Evolutionary conservation across 2,888 invertebrate species (phyloP), one percentile per base, ranked within the genome.

Genomic region (Anagyrus pseudococci): DNA sequence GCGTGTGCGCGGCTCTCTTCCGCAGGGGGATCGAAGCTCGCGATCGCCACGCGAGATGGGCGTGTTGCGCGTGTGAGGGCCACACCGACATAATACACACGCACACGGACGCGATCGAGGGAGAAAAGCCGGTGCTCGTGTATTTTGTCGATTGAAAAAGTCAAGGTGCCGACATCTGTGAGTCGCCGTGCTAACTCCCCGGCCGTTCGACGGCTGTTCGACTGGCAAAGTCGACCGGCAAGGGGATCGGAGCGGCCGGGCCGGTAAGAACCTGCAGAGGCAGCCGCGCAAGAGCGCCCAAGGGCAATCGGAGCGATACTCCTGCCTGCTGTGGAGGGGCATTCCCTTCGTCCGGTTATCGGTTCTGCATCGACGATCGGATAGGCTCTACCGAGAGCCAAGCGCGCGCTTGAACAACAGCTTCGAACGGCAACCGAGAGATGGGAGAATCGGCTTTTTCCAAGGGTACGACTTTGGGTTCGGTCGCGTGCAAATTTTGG

Each of bases 91-190:
- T 15, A n/a, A 46, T 29, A 57, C 53, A 59, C 53, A 48, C 22
- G 61, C 53, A 68, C 47, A 41, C 37, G 61, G 44, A 50, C n/a
- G n/a, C n/a, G 44, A 26, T 8, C 41, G n/a, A 53, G 44, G 41
- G 48, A 41, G 54, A 47, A 25, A 53, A 67, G 47, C 46, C 20
- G 50, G 17, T 23, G n/a, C n/a, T n/a, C n/a, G 43, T 8, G 23
- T 26, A 10, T 41, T 29, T 58, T 49, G 48, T 52, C 62, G 43
- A 48, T 52, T 40, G 19, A 46, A 44, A 52, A 58, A 23, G 47
- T 20, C 59, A 40, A 68, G 58, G 75, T 77, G 75, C 73, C 77
- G 80, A 80, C 80, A 80, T 80, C 80, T 80, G 76, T 80, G 77
- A 73, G 78, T 67, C 68, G 70, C 59, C 70, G 69, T 68, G 61